Percentiles rank a stretch among this genome's conserved stretches.
Evolutionary conservation across 2,113 vertebrate species (phyloP).

Genomic region (Engystomops pustulosus): DNA sequence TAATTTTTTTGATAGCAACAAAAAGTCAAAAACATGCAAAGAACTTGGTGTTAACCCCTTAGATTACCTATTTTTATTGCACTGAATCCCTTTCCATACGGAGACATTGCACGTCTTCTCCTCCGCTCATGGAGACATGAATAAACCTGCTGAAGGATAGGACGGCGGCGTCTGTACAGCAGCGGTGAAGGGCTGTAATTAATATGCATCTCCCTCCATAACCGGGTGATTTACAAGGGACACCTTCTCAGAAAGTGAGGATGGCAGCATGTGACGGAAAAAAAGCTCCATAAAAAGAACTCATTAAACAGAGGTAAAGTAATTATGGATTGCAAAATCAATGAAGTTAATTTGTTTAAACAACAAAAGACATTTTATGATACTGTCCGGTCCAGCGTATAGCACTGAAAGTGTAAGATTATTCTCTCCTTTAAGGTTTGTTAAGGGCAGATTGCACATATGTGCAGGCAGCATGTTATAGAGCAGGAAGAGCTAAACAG

Average conservation of each 20-base stretch:
- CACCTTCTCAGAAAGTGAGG: slow-evolving; percentile 26
- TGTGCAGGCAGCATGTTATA: too few species aligned
- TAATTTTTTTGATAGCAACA: too few species aligned
- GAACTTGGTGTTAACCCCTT: too few species aligned
- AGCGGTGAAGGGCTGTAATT: neutral
- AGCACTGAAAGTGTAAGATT: neutral
- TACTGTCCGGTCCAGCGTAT: slow-evolving; percentile 13
- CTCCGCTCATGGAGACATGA: too few species aligned
- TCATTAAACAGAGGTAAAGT: slow-evolving; percentile 55
- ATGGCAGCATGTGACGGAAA: slow-evolving; percentile 21
- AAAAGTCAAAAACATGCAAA: too few species aligned
- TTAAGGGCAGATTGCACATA: too few species aligned
- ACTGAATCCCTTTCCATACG: neutral
- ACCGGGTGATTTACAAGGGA: slow-evolving; percentile 18
- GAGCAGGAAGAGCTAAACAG: too few species aligned
- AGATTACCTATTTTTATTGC: too few species aligned
- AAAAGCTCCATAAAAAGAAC: slow-evolving; percentile 54
- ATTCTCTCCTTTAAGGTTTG: too few species aligned
- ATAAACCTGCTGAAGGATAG: neutral
- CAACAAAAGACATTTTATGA: slow-evolving; percentile 51
- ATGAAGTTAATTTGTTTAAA: slow-evolving; percentile 59
- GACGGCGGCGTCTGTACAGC: neutral
- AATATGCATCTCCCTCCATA: slow-evolving; percentile 2
- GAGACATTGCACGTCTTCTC: neutral
- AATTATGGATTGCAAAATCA: slow-evolving; percentile 51